Evolutionary conservation across 1,140 invertebrate species (phyloP), one percentile per base, ranked within the genome.

Genomic region (Drosophila pruinosa): DNA sequence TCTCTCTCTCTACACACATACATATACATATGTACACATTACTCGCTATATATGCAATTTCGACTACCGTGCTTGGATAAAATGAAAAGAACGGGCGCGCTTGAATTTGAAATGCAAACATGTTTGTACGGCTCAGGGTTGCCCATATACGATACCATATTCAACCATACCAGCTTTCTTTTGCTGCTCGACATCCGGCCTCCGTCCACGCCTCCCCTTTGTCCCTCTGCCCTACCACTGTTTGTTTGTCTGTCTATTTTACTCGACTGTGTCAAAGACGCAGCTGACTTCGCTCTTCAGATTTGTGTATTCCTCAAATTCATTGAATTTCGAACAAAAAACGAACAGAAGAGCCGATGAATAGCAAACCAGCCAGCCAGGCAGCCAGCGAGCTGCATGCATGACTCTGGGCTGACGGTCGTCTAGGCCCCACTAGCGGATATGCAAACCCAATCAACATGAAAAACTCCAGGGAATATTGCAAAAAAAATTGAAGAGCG

Each of bases 61-160:
- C 24, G 24, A 36, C 21, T 38, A 39, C 14, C 12, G 31, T 31
- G 48, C 17, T 47, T 59, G 47, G 58, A 22, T 28, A 8, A 26
- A 47, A 36, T 64, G 34, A 54, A 64, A 57, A 72, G 72, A 56
- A 70, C 71, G 58, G 53, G 58, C 53, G 54, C 56, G 59, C 48
- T 76, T 54, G 82, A 75, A 81, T 88, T 88, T 86, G 78, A 85
- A 65, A 88, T 88, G 74, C 81, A 88, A 86, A 88, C 81, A 81
- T 65, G 65, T 63, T 70, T 56, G 72, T 21, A 24, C 31, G 19
- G 43, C 41, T 50, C 26, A 8, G 41, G 41, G 38, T 28, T 54
- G 38, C 24, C 36, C 15, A 50, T 41, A 47, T 38, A 28, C 41
- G 28, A 26, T 67, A 48, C 14, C 15, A 39, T 21, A 38, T 26